Evolutionary conservation across 2,888 invertebrate genomes (phyloP).

Genomic region (Drosophila melanosoma): DNA sequence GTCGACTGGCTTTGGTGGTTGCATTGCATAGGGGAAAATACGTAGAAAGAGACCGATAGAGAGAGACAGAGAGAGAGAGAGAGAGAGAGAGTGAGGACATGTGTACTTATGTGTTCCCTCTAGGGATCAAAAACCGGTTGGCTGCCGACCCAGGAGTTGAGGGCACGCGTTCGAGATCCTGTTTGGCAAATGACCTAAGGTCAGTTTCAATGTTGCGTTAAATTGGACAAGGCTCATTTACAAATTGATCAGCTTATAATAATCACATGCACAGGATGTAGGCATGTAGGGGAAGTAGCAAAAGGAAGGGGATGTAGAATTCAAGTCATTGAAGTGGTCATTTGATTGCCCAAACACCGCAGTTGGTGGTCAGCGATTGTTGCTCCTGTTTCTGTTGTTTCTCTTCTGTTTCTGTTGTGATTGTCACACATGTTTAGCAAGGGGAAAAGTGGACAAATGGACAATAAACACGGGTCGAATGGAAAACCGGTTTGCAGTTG

Average conservation of each 20-base stretch:
- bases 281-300: constrained; percentile 4
- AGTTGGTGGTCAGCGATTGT: constrained; percentile 64
- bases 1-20: constrained; percentile 49
- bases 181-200: constrained; percentile 68
- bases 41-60: background rate
- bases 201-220: constrained; percentile 73
- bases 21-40: constrained; percentile 26
- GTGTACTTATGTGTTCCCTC: constrained; percentile 4
- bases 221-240: constrained; percentile 59
- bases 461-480: constrained; percentile 14
- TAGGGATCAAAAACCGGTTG: constrained; percentile 58
- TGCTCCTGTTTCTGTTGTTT: constrained; percentile 18
- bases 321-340: constrained; percentile 52
- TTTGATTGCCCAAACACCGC: constrained; percentile 41
- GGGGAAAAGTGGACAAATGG: constrained; percentile 34
- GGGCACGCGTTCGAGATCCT: constrained; percentile 40
- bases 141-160: constrained; percentile 16
- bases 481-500: constrained; percentile 40
- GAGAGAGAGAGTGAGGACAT: background rate
- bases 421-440: constrained; percentile 43
- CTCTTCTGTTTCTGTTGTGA: background rate
- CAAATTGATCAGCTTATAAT: constrained; percentile 58
- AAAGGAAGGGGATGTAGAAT: background rate
- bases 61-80: background rate
- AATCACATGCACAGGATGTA: constrained; percentile 24